Conservation (phyloP, 2,888 invertebrate species). For the Scaeva pyrastri region DNA sequence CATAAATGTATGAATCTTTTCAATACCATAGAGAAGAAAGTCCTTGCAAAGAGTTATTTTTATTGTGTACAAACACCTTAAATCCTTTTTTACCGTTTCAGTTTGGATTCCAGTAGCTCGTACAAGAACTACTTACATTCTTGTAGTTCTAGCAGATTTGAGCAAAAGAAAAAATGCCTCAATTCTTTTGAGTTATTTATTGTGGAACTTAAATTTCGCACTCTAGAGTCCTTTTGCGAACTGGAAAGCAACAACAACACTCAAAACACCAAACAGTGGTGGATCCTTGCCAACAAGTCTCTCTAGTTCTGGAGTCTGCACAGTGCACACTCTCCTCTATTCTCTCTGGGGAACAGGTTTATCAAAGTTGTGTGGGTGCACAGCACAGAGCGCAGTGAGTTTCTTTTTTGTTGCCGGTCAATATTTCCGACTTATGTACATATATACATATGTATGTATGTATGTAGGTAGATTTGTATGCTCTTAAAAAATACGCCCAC, state of each 20-base stretch:
- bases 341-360: conserved; percentile 7
- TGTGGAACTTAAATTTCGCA: conserved; percentile 50
- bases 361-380: conserved; percentile 30
- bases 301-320: not conserved
- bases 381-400: not conserved
- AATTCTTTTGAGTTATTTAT: conserved; percentile 18
- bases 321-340: not conserved
- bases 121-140: conserved; percentile 35
- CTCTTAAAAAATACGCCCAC: conserved; percentile 62
- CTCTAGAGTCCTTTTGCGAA: conserved; percentile 16
- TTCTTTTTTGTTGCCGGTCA: conserved; percentile 12
- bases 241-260: not conserved
- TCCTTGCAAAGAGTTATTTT: conserved; percentile 9
- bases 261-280: not conserved
- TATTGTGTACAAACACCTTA: conserved; percentile 8
- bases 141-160: conserved; percentile 2
- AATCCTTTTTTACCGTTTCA: conserved; percentile 38
- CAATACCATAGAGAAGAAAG: not conserved
- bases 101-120: conserved; percentile 50
- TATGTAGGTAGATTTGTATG: no score
- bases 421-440: no score
- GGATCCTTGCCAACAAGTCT: conserved; percentile 48
- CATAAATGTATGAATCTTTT: conserved; percentile 8
- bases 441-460: conserved; percentile 1
- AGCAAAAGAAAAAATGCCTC: conserved; percentile 28